These are phyloP conservation scores for Gopherus flavomarginatus DNA, from an alignment of 2,113 vertebrate genomes.

Conservation along the genomic window DNA sequence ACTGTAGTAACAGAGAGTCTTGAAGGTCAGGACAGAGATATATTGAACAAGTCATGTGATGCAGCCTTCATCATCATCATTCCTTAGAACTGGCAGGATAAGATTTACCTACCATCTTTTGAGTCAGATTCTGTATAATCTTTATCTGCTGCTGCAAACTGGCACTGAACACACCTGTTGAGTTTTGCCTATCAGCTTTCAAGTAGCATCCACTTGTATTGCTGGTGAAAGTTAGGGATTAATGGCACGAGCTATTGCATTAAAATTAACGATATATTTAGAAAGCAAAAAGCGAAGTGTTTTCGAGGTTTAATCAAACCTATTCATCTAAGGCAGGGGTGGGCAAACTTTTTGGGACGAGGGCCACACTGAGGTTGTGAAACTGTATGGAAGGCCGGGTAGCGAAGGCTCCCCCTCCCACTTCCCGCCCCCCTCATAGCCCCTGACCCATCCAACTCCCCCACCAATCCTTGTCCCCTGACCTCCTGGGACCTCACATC, in stretches of 20 bases:
- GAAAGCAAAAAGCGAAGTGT: background rate
- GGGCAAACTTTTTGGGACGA: too few relatives aligned
- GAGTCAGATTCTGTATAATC: background rate
- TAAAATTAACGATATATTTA: accelerated
- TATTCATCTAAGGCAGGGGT: accelerated
- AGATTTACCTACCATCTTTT: background rate
- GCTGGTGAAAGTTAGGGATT: background rate
- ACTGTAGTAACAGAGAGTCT: too few relatives aligned
- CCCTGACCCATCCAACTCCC: too few relatives aligned
- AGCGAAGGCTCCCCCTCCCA: too few relatives aligned
- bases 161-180: background rate
- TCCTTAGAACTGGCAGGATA: background rate
- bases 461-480: too few relatives aligned
- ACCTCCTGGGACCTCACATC: too few relatives aligned
- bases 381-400: too few relatives aligned
- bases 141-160: background rate
- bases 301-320: background rate
- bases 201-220: background rate
- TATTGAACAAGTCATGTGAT: background rate
- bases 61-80: background rate
- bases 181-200: background rate
- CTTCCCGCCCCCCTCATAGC: too few relatives aligned
- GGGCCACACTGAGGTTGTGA: too few relatives aligned
- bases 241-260: background rate
- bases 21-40: background rate